These are phyloP conservation scores for Bovichtus variegatus DNA, from an alignment of 2,797 vertebrate species.

Conservation along the genomic window DNA sequence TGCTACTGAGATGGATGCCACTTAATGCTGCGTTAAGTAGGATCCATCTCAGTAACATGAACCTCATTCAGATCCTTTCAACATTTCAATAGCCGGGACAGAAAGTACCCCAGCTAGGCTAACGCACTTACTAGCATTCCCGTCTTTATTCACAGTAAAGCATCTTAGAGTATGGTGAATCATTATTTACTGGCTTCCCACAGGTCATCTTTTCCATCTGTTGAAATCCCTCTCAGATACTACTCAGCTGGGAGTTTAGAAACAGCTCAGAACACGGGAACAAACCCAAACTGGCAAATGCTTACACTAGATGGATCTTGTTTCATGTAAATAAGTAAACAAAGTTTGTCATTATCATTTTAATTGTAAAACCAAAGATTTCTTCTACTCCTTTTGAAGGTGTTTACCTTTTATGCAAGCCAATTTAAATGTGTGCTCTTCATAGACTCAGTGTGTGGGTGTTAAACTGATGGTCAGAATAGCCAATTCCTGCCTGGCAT, in stretches of 20 bases:
- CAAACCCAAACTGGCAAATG: constrained; percentile 30
- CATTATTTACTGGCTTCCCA: constrained; percentile 50
- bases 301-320: constrained; percentile 1
- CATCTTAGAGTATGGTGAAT: constrained; percentile 42
- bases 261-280: constrained; percentile 42
- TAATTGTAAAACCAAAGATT: constrained; percentile 27
- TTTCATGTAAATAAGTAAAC: constrained; percentile 29
- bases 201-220: constrained; percentile 54
- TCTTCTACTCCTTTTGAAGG: constrained; percentile 23
- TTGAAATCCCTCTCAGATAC: constrained; percentile 44
- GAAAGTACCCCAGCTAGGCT: constrained; percentile 1
- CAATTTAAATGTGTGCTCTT: constrained; percentile 34
- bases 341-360: constrained; percentile 16
- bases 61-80: constrained; percentile 21
- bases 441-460: constrained; percentile 25
- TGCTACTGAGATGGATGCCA: too few species aligned
- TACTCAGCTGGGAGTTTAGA: constrained; percentile 29
- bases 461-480: constrained; percentile 64
- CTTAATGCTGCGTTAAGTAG: background rate
- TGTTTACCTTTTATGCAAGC: constrained; percentile 28
- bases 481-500: constrained; percentile 60
- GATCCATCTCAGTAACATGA: constrained; percentile 6
- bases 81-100: constrained; percentile 20
- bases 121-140: constrained; percentile 6
- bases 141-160: constrained; percentile 44